phyloP scores from a whole-genome alignment of 2,888 invertebrate genomes.

The Euphydryas editha region DNA sequence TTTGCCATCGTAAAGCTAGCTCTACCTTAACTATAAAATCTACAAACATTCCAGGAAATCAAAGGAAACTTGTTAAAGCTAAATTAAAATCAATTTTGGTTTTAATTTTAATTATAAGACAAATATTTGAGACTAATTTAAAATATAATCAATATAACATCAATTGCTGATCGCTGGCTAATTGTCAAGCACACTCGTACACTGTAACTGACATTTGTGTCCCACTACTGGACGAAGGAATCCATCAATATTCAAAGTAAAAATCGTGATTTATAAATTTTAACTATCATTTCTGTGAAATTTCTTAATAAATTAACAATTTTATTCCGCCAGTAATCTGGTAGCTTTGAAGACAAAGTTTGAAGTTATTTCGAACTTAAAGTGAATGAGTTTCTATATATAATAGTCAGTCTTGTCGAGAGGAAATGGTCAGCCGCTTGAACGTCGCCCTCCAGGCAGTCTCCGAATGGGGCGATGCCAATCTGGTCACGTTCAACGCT shows the following conservation, averaged over 20 bases:
- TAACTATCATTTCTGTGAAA: conserved; percentile 1
- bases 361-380: conserved; percentile 29
- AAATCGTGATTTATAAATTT: not conserved
- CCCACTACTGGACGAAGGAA: too few species aligned
- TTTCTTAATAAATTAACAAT: conserved; percentile 20
- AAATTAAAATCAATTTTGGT: not conserved
- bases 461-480: too few species aligned
- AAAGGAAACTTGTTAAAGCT: not conserved
- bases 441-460: too few species aligned
- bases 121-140: not conserved
- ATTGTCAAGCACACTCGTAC: too few species aligned
- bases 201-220: too few species aligned
- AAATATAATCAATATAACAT: not conserved
- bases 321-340: conserved; percentile 19
- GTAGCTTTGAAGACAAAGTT: conserved; percentile 24
- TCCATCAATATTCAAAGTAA: not conserved
- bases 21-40: not conserved
- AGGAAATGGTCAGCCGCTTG: too few species aligned
- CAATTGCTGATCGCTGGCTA: too few species aligned
- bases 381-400: conserved; percentile 13
- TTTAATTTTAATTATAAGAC: not conserved
- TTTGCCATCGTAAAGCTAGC: not conserved
- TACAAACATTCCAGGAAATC: not conserved
- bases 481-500: too few species aligned
- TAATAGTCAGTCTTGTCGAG: too few species aligned